These are phyloP conservation scores for Laspeyria flexula DNA, from an alignment of 2,888 invertebrate genomes.

Conservation along the genomic window DNA sequence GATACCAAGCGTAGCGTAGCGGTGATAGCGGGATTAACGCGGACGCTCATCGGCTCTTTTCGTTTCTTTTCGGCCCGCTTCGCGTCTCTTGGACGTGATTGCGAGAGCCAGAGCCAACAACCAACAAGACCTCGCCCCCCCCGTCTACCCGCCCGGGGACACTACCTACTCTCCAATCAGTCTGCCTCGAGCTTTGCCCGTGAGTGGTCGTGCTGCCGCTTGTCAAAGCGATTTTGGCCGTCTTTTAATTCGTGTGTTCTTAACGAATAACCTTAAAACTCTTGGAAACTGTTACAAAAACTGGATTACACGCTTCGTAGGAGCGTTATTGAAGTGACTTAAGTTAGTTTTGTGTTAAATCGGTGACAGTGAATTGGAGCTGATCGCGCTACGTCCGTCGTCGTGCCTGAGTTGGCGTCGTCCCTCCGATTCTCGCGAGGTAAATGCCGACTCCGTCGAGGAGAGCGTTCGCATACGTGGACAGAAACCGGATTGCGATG, in stretches of 20 bases:
- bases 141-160: slow-evolving; percentile 62
- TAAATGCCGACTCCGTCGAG: slow-evolving; percentile 75
- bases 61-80: slow-evolving; percentile 65
- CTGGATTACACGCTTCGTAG: slow-evolving; percentile 50
- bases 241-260: slow-evolving; percentile 76
- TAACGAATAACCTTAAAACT: slow-evolving; percentile 58
- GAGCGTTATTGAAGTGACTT: slow-evolving; percentile 56
- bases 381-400: slow-evolving; percentile 71
- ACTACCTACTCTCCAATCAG: slow-evolving; percentile 59
- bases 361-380: slow-evolving; percentile 74
- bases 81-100: slow-evolving; percentile 69
- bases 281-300: slow-evolving; percentile 52
- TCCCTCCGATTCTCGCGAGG: slow-evolving; percentile 78
- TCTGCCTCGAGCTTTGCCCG: slow-evolving; percentile 66
- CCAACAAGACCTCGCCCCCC: slow-evolving; percentile 61
- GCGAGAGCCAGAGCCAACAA: no score
- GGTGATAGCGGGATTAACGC: slow-evolving; percentile 71
- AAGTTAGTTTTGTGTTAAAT: slow-evolving; percentile 65
- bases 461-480: slow-evolving; percentile 75
- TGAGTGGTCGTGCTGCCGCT: slow-evolving; percentile 53
- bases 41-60: slow-evolving; percentile 59
- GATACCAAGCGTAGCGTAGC: slow-evolving; percentile 15
- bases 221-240: slow-evolving; percentile 57
- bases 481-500: slow-evolving; percentile 74
- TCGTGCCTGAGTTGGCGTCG: slow-evolving; percentile 78